These are phyloP conservation scores for Limosa lapponica DNA, from an alignment of 2,797 vertebrate genomes.

Conservation along the genomic window DNA sequence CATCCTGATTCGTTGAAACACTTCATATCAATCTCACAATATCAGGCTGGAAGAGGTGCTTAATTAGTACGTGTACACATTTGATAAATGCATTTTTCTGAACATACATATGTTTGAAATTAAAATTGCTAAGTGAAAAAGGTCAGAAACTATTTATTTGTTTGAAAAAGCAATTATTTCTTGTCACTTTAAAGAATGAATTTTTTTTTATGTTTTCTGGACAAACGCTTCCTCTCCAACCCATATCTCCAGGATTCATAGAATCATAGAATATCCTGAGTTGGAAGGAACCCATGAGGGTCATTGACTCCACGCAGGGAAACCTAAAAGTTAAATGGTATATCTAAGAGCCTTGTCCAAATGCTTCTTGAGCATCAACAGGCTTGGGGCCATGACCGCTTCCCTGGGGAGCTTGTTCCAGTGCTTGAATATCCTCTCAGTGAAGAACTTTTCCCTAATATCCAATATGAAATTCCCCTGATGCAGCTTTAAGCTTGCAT, in stretches of 20 bases:
- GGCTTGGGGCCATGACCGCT: background rate
- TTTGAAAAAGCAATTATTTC: background rate
- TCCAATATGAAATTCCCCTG: background rate
- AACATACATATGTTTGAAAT: background rate
- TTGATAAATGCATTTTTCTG: background rate
- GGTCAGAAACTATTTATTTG: background rate
- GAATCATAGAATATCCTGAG: background rate
- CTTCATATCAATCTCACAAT: background rate
- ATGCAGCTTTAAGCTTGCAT: background rate
- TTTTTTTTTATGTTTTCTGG: background rate
- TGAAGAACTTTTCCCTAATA: background rate
- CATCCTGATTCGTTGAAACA: background rate
- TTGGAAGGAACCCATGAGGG: background rate
- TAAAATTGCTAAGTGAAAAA: background rate
- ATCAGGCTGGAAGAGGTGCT: background rate
- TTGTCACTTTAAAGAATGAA: background rate
- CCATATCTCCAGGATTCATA: background rate
- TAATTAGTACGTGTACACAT: background rate
- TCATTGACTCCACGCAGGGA: accelerated
- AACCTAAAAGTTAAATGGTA: background rate
- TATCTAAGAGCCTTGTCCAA: background rate
- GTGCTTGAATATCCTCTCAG: background rate
- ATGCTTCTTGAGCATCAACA: background rate
- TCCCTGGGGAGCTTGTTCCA: background rate
- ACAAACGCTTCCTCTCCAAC: background rate